Evolutionary conservation across 2,797 vertebrate genomes (phyloP).

Genomic region (Cheirogaleus major): DNA sequence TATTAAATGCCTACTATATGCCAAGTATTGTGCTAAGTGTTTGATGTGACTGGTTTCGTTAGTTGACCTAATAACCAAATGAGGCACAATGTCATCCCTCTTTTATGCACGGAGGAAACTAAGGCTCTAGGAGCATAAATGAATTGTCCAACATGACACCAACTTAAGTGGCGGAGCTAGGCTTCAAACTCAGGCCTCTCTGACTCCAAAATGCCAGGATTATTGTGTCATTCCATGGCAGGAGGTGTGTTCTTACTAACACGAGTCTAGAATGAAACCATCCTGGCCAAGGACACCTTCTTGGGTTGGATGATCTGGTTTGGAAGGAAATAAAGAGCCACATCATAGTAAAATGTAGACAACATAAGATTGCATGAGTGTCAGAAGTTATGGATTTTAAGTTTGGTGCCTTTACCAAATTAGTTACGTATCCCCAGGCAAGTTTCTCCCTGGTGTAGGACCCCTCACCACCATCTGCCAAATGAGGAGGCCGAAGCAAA

Average conservation of each 20-base stretch:
- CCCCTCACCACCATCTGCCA: neutral
- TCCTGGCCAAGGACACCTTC: neutral
- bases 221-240: neutral
- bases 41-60: neutral
- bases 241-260: neutral
- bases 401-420: neutral
- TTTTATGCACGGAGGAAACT: neutral
- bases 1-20: neutral
- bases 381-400: neutral
- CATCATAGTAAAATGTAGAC: neutral
- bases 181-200: neutral
- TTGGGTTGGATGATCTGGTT: neutral
- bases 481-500: neutral
- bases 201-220: neutral
- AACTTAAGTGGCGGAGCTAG: neutral
- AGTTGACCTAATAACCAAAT: neutral
- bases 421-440: neutral
- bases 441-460: neutral
- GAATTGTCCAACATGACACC: neutral
- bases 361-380: no score
- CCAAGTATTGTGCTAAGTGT: neutral
- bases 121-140: neutral
- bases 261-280: neutral
- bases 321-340: neutral
- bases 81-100: neutral